These are phyloP conservation scores for Aplidium turbinatum DNA, from an alignment of 23 tunicate genomes.

Conservation along the genomic window DNA sequence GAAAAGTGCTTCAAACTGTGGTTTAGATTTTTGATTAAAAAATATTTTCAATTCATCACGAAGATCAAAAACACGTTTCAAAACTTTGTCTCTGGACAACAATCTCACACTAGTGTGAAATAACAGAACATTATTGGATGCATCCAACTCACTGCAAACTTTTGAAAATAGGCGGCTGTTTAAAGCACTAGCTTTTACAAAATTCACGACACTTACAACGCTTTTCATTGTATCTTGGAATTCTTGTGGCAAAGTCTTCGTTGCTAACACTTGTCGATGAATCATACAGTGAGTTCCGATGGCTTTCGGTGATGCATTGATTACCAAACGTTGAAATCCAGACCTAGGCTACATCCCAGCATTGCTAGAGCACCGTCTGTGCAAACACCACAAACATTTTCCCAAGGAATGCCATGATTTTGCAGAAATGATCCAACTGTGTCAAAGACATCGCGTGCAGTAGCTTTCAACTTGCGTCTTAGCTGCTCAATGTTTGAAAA, in stretches of 20 bases:
- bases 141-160: too few relatives aligned
- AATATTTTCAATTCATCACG: too few relatives aligned
- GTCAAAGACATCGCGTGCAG: conserved; percentile 40
- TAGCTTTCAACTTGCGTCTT: conserved; percentile 17
- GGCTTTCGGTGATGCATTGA: conserved; percentile 47
- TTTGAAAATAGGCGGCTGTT: too few relatives aligned
- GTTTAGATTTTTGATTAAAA: conserved; percentile 49
- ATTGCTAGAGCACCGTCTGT: conserved; percentile 47
- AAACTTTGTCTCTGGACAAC: too few relatives aligned
- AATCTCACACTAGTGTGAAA: too few relatives aligned
- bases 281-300: conserved; percentile 43
- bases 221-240: conserved; percentile 36
- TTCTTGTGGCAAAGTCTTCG: conserved; percentile 44
- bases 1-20: conserved; percentile 43
- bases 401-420: conserved; percentile 43
- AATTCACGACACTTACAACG: conserved; percentile 44
- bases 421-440: conserved; percentile 41
- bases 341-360: conserved; percentile 22
- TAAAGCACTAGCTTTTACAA: conserved; percentile 37
- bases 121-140: too few relatives aligned
- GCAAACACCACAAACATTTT: conserved; percentile 39
- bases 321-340: conserved; percentile 39
- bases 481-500: too few relatives aligned
- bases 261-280: conserved; percentile 41
- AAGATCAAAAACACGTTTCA: too few relatives aligned